Evolutionary conservation across 1,140 invertebrate genomes (phyloP).

Genomic region (Gonatopus flavifemur): DNA sequence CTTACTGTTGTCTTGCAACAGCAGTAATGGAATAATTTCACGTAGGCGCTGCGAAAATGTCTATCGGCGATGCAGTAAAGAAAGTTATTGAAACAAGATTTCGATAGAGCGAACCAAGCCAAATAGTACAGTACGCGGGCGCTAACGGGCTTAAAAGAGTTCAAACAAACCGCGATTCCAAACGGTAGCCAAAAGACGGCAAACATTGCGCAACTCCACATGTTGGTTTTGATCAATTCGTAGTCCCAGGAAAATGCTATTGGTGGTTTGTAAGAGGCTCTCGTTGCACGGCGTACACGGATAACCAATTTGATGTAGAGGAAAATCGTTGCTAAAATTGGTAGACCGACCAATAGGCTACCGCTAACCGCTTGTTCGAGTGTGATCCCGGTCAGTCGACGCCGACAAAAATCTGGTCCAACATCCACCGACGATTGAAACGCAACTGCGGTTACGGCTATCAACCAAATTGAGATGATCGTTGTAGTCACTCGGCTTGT

Average conservation of each 20-base stretch:
- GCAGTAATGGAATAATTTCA: conserved; percentile 79
- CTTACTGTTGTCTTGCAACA: conserved; percentile 80
- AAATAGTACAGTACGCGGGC: conserved; percentile 64
- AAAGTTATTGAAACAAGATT: conserved; percentile 69
- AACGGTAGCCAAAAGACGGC: conserved; percentile 72
- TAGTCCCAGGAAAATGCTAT: conserved; percentile 67
- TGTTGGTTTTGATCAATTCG: conserved; percentile 66
- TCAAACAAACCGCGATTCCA: conserved; percentile 59
- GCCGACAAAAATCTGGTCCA: conserved; percentile 68
- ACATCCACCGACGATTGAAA: conserved; percentile 61
- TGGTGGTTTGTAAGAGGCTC: conserved; percentile 65
- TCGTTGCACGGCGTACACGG: conserved; percentile 51
- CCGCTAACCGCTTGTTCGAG: conserved; percentile 59
- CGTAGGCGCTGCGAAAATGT: conserved; percentile 74
- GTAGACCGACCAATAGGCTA: conserved; percentile 61
- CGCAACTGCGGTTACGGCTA: conserved; percentile 53
- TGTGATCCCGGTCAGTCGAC: conserved; percentile 45
- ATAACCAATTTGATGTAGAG: conserved; percentile 57
- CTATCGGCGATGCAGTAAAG: conserved; percentile 68
- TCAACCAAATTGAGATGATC: conserved; percentile 60
- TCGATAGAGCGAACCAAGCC: conserved; percentile 70
- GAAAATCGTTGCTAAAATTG: conserved; percentile 57
- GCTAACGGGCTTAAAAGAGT: conserved; percentile 56
- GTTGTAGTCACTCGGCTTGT: conserved; percentile 58
- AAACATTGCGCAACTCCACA: conserved; percentile 67